Evolutionary conservation across 1,140 invertebrate species (phyloP), one percentile per base, ranked within the genome.

Genomic region (Delia radicum): DNA sequence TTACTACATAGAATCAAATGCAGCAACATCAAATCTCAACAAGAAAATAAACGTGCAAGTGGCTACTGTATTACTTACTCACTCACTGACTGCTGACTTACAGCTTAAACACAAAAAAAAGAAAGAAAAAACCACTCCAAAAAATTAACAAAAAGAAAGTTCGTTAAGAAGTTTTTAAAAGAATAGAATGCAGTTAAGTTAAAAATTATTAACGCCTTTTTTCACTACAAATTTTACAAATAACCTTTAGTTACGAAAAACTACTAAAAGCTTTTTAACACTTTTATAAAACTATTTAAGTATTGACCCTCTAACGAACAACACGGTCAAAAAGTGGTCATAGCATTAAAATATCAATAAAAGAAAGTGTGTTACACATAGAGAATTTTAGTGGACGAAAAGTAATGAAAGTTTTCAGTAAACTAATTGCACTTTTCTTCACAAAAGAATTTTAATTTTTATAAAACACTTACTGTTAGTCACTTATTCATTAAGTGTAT

Each of bases 1-100:
- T 21, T 55, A 7, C 48, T 48, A n/a, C 12, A n/a, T n/a, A n/a
- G n/a, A n/a, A n/a, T n/a, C 2, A n/a, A 48, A 4, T 42, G n/a
- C 37, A 42, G n/a, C 37, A 42, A 42, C 48, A 55, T 55, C 2
- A 13, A 37, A 37, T 37, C 33, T 7, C 33, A 7, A 55, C 3
- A 55, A 18, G 48, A 55, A 55, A 55, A 21, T 55, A 55, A 24
- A 33, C 29, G 33, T 69, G 21, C 29, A 69, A 69, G 29, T 69
- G 65, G 65, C 65, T 69, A 69, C 65, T 29, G 65, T 37, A 69
- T 69, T 69, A 69, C 65, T 69, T 69, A 28, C 21, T 8, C n/a
- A n/a, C 15, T 6, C 15, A 48, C 48, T 21, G 48, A 55, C 48
- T 24, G 5, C 24, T 1, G 48, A 7, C 48, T 24, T 15, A 2